Evolutionary conservation across 2,113 vertebrate species (phyloP).

Genomic region (Pelodiscus sinensis): DNA sequence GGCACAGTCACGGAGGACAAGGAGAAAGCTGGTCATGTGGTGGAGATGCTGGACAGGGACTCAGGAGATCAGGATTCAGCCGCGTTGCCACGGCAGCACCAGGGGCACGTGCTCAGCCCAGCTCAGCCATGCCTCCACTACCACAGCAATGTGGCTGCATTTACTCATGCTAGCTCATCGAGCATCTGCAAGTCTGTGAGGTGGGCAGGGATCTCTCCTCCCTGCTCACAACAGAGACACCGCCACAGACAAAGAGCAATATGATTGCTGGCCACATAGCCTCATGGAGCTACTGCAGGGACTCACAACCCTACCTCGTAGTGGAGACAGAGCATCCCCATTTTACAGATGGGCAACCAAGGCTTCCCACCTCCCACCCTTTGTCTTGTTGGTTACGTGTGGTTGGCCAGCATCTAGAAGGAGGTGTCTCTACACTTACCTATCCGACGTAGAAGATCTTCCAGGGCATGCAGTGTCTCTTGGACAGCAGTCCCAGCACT

Average conservation of each 20-base stretch:
- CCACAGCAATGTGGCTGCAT: neutral
- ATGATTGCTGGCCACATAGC: no score
- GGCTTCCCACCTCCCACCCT: neutral
- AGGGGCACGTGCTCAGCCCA: neutral
- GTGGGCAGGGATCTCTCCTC: neutral
- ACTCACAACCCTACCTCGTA: neutral
- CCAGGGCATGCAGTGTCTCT: conserved; percentile 74
- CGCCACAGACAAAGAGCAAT: no score
- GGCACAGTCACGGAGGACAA: neutral
- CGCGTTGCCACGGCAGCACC: neutral
- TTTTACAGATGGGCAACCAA: neutral
- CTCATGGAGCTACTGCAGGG: neutral
- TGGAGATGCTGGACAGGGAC: neutral
- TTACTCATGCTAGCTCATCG: neutral
- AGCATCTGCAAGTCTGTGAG: neutral
- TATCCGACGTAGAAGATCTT: conserved; percentile 78
- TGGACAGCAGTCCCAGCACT: conserved; percentile 70
- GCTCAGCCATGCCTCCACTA: neutral
- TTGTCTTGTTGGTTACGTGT: neutral
- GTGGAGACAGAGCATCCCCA: neutral
- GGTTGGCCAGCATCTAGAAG: neutral
- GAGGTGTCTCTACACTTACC: conserved; percentile 70
- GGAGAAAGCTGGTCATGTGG: neutral
- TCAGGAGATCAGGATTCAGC: neutral
- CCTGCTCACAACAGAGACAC: no score